Percentiles rank a stretch among this genome's conserved stretches.
Evolutionary conservation across 2,888 invertebrate genomes (phyloP).

Genomic region (Eupithecia pulchellata): DNA sequence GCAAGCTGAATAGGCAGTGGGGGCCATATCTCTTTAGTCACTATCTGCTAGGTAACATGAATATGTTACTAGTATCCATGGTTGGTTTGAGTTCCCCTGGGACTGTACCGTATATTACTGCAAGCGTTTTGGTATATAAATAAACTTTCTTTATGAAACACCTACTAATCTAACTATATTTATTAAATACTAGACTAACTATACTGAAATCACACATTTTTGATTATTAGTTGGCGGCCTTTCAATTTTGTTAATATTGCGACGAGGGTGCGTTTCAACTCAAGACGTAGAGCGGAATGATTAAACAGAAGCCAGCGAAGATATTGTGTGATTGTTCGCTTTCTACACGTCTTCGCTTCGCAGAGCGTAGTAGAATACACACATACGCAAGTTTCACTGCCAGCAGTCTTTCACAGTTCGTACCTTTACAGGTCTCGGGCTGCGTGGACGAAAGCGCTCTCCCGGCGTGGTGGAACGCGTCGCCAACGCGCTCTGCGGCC

Average conservation of each 20-base stretch:
- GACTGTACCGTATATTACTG: no score
- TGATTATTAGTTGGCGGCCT: background rate
- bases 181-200: no score
- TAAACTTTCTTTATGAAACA: no score
- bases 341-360: no score
- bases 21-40: background rate
- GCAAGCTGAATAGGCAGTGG: background rate
- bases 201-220: no score
- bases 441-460: slow-evolving; percentile 87
- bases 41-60: no score
- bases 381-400: background rate
- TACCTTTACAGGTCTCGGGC: slow-evolving; percentile 85
- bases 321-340: background rate
- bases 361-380: no score
- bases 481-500: slow-evolving; percentile 94
- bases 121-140: no score
- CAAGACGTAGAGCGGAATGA: background rate
- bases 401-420: background rate
- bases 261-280: background rate
- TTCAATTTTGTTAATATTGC: background rate
- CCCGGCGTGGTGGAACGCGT: slow-evolving; percentile 93
- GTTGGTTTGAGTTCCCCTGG: no score
- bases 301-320: background rate
- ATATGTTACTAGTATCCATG: no score
- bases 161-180: no score